These are phyloP conservation scores for Lepidurus apus DNA, from an alignment of 1,140 invertebrate genomes.

Conservation along the genomic window DNA sequence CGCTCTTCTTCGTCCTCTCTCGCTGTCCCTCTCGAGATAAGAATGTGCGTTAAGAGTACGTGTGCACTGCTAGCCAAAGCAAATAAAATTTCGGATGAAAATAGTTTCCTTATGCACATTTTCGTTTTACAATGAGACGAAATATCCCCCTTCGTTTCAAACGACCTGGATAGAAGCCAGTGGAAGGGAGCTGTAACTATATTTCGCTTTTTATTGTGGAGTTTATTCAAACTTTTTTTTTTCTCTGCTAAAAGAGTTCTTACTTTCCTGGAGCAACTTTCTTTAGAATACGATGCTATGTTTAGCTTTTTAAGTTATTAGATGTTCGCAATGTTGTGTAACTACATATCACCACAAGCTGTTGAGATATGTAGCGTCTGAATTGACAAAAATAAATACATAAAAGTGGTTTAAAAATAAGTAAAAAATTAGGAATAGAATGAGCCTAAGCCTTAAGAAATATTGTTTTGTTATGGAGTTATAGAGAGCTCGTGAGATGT, in stretches of 20 bases:
- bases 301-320: not conserved
- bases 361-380: too few relatives aligned
- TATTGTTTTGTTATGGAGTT: too few relatives aligned
- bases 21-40: not conserved
- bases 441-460: too few relatives aligned
- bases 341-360: too few relatives aligned
- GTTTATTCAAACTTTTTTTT: not conserved
- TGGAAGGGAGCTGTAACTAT: not conserved
- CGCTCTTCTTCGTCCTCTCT: too few relatives aligned
- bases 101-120: not conserved
- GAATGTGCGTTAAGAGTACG: not conserved
- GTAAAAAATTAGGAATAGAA: too few relatives aligned
- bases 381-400: too few relatives aligned
- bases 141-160: not conserved
- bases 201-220: not conserved
- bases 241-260: not conserved
- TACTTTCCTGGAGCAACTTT: not conserved
- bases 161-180: not conserved
- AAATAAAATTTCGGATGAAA: slow-evolving; percentile 3
- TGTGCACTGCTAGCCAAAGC: not conserved
- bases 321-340: not conserved
- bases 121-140: not conserved
- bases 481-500: too few relatives aligned
- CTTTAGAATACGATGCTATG: not conserved
- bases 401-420: too few relatives aligned